Conservation (phyloP, 2,797 vertebrate species). For the Neosalanx taihuensis region DNA sequence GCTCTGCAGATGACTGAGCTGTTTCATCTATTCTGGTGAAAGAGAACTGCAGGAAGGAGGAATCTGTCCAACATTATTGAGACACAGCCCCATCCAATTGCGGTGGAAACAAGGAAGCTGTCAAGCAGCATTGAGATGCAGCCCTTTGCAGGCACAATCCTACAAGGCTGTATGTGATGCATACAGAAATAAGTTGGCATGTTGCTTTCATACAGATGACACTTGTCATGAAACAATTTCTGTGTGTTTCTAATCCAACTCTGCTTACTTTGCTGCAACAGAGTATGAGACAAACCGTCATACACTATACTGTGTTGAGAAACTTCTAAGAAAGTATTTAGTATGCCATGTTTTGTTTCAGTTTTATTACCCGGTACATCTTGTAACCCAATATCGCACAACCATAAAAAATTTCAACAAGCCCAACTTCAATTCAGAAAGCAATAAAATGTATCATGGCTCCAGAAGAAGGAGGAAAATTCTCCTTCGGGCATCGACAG, state of each 20-base stretch:
- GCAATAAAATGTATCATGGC: not conserved
- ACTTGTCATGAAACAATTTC: not conserved
- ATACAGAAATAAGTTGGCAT: too few species aligned
- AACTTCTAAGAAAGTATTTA: not conserved
- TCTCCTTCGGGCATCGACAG: constrained; percentile 23
- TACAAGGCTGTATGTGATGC: too few species aligned
- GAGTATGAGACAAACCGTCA: not conserved
- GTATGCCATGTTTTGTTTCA: not conserved
- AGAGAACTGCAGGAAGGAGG: constrained; percentile 61
- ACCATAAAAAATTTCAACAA: not conserved
- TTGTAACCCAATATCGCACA: too few species aligned
- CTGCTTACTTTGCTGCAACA: not conserved
- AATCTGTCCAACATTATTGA: constrained; percentile 52
- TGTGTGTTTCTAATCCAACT: not conserved
- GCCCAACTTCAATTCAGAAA: not conserved
- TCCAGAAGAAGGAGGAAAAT: constrained; percentile 2
- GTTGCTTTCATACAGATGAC: not conserved
- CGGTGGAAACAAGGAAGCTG: not conserved
- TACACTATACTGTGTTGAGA: not conserved
- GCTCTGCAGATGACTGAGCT: constrained; percentile 67
- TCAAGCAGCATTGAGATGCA: too few species aligned
- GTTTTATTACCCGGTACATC: too few species aligned
- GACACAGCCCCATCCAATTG: constrained; percentile 52
- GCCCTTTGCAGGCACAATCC: too few species aligned
- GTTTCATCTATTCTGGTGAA: constrained; percentile 72